phyloP scores from a whole-genome alignment of 2,797 vertebrate genomes.

The Sciurus vulgaris region DNA sequence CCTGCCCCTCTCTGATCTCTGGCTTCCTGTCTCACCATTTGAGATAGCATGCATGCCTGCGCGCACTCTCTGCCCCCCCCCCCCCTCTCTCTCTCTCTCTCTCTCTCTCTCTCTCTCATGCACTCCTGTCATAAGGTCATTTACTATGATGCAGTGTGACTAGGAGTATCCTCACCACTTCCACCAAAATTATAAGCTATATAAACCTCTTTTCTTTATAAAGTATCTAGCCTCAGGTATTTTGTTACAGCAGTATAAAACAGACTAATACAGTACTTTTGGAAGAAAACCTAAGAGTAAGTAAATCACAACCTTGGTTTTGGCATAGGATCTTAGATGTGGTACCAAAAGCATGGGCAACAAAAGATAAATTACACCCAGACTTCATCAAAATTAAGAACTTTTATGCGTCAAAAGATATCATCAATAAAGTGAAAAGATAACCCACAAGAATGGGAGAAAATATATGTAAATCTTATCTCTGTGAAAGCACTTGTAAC shows the following conservation, averaged over 20 bases:
- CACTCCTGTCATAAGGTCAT: background rate
- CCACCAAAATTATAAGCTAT: background rate
- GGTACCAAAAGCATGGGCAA: background rate
- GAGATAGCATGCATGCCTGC: too few relatives aligned
- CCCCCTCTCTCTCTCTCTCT: too few relatives aligned
- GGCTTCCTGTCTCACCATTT: background rate
- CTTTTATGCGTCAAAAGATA: background rate
- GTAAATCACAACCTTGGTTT: background rate
- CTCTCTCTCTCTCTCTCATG: background rate
- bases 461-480: background rate
- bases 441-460: background rate
- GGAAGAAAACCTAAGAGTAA: background rate
- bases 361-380: background rate
- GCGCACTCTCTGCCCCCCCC: rapidly evolving
- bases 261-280: background rate
- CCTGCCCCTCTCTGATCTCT: background rate
- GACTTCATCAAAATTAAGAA: background rate
- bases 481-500: background rate
- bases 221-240: background rate
- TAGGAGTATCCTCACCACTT: background rate
- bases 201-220: too few relatives aligned
- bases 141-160: background rate
- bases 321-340: background rate
- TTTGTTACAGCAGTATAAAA: background rate
- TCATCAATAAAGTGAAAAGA: background rate